These are phyloP conservation scores for Auanema freiburgensis DNA, from an alignment of 2,888 invertebrate genomes.

Conservation along the genomic window DNA sequence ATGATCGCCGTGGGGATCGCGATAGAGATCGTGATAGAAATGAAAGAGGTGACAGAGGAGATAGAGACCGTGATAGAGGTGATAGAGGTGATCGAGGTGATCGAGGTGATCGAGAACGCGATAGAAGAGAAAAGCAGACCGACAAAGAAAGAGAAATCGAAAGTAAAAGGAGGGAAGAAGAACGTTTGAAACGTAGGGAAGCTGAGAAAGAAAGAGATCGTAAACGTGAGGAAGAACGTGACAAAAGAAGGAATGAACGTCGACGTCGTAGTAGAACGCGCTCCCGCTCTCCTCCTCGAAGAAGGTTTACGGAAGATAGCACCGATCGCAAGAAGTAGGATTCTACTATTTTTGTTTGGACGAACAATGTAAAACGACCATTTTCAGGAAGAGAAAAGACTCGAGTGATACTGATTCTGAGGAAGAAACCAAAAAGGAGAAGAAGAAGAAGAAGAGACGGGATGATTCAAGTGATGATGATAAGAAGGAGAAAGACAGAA, in stretches of 20 bases:
- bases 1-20: background rate
- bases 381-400: constrained; percentile 16
- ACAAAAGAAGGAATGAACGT: constrained; percentile 7
- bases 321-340: constrained; percentile 9
- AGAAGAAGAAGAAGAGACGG: constrained; percentile 14
- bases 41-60: constrained; percentile 17
- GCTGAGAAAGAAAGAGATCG: constrained; percentile 12
- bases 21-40: constrained; percentile 14
- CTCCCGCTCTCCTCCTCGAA: constrained; percentile 17
- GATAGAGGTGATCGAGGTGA: constrained; percentile 12
- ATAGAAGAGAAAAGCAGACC: constrained; percentile 8
- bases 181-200: constrained; percentile 10
- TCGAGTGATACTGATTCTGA: constrained; percentile 10
- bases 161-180: constrained; percentile 17
- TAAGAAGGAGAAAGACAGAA: constrained; percentile 12
- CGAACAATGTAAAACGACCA: background rate
- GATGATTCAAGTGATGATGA: constrained; percentile 9
- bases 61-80: background rate
- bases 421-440: constrained; percentile 6
- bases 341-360: no score
- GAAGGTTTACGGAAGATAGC: constrained; percentile 29
- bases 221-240: constrained; percentile 13
- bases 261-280: constrained; percentile 11
- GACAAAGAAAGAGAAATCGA: constrained; percentile 6
- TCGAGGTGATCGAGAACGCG: constrained; percentile 8